A percentile compares a stretch with the other conserved stretches of the same genome.
Conservation (phyloP, 1,140 invertebrate species). For the Drosophila santomea region DNA sequence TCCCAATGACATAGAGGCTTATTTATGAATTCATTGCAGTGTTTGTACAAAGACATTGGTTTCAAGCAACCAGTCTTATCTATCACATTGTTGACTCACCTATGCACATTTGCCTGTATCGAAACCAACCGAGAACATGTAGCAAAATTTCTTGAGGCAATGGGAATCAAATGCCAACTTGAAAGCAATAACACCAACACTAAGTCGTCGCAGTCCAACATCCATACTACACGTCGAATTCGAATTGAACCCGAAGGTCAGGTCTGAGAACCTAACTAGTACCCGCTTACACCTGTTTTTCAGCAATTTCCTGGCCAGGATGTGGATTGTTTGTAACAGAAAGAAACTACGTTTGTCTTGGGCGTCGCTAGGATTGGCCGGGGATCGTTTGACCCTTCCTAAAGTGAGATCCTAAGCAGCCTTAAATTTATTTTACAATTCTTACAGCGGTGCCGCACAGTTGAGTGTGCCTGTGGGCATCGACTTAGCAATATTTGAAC, state of each 20-base stretch:
- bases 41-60: constrained; percentile 9
- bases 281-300: constrained; percentile 65
- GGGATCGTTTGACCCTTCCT: constrained; percentile 11
- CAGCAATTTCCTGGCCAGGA: constrained; percentile 36
- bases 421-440: constrained; percentile 49
- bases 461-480: constrained; percentile 57
- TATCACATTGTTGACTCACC: constrained; percentile 8
- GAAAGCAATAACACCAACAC: constrained; percentile 73
- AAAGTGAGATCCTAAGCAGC: constrained; percentile 55
- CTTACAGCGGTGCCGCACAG: constrained; percentile 56
- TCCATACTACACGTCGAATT: constrained; percentile 44
- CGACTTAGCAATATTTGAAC: constrained; percentile 10
- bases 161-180: constrained; percentile 82
- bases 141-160: constrained; percentile 80
- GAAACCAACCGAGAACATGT: constrained; percentile 49
- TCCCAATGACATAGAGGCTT: background rate
- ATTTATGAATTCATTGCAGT: constrained; percentile 48
- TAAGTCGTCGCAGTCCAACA: constrained; percentile 49
- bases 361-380: constrained; percentile 1
- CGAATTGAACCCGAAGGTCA: constrained; percentile 46
- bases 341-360: constrained; percentile 13
- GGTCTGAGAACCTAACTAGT: constrained; percentile 49
- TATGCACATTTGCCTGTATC: constrained; percentile 9
- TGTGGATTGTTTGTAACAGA: constrained; percentile 6
- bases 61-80: background rate